phyloP scores from a whole-genome alignment of 1,140 invertebrate genomes.

The Belonocnema kinseyi region DNA sequence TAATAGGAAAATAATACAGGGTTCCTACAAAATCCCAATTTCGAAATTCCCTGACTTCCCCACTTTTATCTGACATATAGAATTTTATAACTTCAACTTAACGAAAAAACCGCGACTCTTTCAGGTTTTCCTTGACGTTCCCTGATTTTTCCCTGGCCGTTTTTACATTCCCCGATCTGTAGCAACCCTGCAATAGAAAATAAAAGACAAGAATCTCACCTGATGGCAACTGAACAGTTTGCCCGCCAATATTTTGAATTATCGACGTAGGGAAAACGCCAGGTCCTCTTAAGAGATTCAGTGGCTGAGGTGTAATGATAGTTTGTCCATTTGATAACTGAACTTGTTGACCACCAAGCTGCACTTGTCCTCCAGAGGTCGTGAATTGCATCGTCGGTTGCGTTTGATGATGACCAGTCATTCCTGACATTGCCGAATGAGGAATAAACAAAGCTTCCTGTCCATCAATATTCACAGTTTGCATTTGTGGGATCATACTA shows the following conservation, averaged over 20 bases:
- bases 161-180: too few species aligned
- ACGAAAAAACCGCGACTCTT: too few species aligned
- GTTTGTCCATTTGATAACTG: slow-evolving; percentile 77
- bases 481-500: slow-evolving; percentile 83
- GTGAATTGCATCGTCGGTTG: slow-evolving; percentile 71
- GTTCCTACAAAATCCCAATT: background rate
- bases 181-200: background rate
- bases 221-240: slow-evolving; percentile 74
- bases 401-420: slow-evolving; percentile 65
- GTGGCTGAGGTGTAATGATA: slow-evolving; percentile 72
- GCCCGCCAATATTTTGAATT: slow-evolving; percentile 72
- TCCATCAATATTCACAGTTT: slow-evolving; percentile 93
- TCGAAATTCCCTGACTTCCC: background rate
- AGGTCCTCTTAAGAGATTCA: slow-evolving; percentile 75
- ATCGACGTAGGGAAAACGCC: slow-evolving; percentile 72
- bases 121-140: too few species aligned
- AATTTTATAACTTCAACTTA: background rate
- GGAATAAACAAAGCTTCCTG: slow-evolving; percentile 94
- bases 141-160: too few species aligned
- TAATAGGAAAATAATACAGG: slow-evolving; percentile 35
- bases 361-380: slow-evolving; percentile 72
- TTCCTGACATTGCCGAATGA: slow-evolving; percentile 73
- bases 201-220: slow-evolving; percentile 53
- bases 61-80: background rate
- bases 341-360: slow-evolving; percentile 76